Conservation (phyloP, 35 echinoderm and acorn worm genomes). For the Anneissia japonica region DNA sequence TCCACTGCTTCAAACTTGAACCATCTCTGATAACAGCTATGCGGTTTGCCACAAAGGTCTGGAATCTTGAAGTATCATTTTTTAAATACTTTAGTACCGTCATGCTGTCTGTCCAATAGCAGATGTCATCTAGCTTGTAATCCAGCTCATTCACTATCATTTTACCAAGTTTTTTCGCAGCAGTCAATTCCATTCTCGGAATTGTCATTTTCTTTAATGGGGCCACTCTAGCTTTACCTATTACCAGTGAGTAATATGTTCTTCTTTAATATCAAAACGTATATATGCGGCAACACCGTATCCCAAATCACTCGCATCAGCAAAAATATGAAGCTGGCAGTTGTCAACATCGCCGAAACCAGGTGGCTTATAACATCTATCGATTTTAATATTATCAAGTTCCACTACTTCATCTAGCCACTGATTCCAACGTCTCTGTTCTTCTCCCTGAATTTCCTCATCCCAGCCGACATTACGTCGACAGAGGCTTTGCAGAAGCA, state of each 20-base stretch:
- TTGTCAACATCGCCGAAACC: background rate
- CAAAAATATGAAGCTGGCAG: background rate
- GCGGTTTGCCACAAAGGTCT: background rate
- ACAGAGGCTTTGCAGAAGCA: background rate
- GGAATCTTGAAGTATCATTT: background rate
- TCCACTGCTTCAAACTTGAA: background rate
- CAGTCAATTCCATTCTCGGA: constrained; percentile 44
- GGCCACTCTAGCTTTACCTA: background rate
- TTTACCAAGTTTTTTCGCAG: background rate
- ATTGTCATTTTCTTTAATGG: constrained; percentile 24
- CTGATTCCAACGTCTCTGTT: background rate
- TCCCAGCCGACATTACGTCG: background rate
- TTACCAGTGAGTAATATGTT: background rate
- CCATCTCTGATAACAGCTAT: background rate
- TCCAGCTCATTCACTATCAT: background rate
- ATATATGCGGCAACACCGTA: background rate
- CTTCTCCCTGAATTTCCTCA: background rate
- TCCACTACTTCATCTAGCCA: background rate
- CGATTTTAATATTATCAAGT: background rate
- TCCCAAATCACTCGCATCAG: background rate
- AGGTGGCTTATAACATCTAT: background rate
- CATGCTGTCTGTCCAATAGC: constrained; percentile 2
- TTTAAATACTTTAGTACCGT: background rate
- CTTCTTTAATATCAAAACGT: background rate
- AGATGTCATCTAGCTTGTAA: background rate